phyloP scores from a whole-genome alignment of 2,888 invertebrate species.

The Meghimatium bilineatum region DNA sequence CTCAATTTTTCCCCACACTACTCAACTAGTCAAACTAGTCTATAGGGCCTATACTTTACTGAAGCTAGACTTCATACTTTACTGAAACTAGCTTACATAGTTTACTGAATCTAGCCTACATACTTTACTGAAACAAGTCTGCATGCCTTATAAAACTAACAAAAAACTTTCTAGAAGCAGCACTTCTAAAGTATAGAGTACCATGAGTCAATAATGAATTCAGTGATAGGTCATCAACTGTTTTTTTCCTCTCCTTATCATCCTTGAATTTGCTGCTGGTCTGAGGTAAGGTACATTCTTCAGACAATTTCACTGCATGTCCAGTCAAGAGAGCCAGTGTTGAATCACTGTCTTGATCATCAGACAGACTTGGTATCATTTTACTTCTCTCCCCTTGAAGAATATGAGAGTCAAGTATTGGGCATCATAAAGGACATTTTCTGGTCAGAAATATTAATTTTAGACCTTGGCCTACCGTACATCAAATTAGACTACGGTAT shows the following conservation, averaged over 20 bases:
- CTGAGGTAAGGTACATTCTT: background rate
- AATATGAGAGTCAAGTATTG: background rate
- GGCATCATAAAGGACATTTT: too few species aligned
- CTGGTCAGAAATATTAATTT: too few species aligned
- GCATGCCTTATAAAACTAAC: background rate
- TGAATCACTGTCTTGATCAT: conserved; percentile 49
- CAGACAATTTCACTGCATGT: background rate
- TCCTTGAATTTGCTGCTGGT: conserved; percentile 8
- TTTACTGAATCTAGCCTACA: background rate
- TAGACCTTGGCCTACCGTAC: too few species aligned
- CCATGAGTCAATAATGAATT: conserved; percentile 6
- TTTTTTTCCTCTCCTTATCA: background rate
- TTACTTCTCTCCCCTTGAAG: conserved; percentile 9
- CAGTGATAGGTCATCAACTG: background rate
- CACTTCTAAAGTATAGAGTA: conserved; percentile 6
- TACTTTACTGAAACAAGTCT: background rate
- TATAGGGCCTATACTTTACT: too few species aligned
- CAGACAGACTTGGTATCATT: conserved; percentile 32
- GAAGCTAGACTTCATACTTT: too few species aligned
- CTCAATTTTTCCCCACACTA: too few species aligned
- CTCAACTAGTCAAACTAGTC: too few species aligned
- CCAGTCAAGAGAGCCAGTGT: conserved; percentile 45
- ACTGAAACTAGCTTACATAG: too few species aligned
- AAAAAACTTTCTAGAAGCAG: background rate
- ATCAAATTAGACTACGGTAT: too few species aligned